Evolutionary conservation across 1,140 invertebrate species (phyloP).

Genomic region (Bacillus rossius): DNA sequence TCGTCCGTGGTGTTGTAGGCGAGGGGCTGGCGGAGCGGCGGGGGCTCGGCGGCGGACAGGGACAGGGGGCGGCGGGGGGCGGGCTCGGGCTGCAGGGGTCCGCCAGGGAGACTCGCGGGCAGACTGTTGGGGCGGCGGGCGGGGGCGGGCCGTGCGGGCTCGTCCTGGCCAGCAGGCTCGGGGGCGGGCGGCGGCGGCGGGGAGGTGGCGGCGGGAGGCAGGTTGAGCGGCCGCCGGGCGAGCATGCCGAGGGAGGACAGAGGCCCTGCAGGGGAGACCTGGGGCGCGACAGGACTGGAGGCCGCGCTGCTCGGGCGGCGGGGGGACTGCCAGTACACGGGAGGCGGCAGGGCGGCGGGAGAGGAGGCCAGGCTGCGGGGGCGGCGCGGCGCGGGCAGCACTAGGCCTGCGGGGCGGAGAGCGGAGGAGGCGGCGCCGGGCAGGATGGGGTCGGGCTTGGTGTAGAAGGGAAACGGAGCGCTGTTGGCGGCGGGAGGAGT

Average conservation of each 20-base stretch:
- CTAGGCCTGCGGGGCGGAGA: neutral
- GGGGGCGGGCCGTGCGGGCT: constrained; percentile 16
- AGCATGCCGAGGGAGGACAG: constrained; percentile 3
- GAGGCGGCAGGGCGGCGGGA: neutral
- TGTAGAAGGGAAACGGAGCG: constrained; percentile 10
- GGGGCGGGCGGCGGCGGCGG: constrained; percentile 5
- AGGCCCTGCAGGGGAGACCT: neutral
- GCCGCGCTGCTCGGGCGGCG: constrained; percentile 1
- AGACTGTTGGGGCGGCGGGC: constrained; percentile 38
- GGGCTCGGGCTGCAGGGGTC: constrained; percentile 15
- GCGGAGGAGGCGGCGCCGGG: neutral
- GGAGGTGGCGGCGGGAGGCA: constrained; percentile 28
- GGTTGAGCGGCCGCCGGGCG: constrained; percentile 38
- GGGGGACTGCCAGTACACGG: neutral
- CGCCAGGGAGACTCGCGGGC: constrained; percentile 28
- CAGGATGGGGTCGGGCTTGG: constrained; percentile 9
- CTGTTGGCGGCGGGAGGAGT: neutral
- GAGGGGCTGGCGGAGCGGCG: constrained; percentile 31
- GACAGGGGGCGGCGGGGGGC: constrained; percentile 34
- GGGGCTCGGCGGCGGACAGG: neutral
- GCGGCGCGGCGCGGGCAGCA: neutral
- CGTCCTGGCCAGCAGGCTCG: constrained; percentile 35
- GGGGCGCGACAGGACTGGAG: constrained; percentile 5
- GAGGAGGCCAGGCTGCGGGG: constrained; percentile 9
- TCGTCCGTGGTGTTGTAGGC: constrained; percentile 37